phyloP scores from a whole-genome alignment of 2,797 vertebrate species.

The Rhinogobio ventralis region DNA sequence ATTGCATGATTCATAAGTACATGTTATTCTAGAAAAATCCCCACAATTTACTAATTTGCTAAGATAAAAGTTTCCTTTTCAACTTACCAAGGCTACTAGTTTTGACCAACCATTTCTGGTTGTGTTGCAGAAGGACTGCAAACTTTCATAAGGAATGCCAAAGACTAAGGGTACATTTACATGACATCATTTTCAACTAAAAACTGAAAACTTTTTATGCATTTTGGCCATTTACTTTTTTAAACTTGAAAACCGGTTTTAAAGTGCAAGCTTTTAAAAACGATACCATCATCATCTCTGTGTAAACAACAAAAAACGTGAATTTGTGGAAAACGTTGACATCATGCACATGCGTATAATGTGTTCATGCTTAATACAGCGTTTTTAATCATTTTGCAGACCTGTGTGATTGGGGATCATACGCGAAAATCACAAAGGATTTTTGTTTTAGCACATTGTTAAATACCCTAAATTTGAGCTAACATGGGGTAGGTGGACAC shows the following conservation, averaged over 20 bases:
- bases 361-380: neutral
- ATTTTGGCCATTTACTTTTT: neutral
- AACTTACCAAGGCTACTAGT: neutral
- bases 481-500: no score
- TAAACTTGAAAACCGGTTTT: no score
- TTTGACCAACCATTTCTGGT: neutral
- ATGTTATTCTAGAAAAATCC: neutral
- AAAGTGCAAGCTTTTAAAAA: no score
- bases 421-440: no score
- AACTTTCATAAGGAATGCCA: neutral
- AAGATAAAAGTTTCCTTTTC: neutral
- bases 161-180: no score
- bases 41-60: neutral
- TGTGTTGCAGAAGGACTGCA: neutral
- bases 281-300: no score
- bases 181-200: no score
- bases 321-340: neutral
- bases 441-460: no score
- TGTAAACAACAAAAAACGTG: no score
- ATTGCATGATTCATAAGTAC: neutral
- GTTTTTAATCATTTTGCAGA: neutral
- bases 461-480: no score
- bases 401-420: neutral
- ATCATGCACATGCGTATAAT: accelerated
- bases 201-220: no score